Evolutionary conservation across 2,113 vertebrate species (phyloP).

Genomic region (Emydura subglobosa): DNA sequence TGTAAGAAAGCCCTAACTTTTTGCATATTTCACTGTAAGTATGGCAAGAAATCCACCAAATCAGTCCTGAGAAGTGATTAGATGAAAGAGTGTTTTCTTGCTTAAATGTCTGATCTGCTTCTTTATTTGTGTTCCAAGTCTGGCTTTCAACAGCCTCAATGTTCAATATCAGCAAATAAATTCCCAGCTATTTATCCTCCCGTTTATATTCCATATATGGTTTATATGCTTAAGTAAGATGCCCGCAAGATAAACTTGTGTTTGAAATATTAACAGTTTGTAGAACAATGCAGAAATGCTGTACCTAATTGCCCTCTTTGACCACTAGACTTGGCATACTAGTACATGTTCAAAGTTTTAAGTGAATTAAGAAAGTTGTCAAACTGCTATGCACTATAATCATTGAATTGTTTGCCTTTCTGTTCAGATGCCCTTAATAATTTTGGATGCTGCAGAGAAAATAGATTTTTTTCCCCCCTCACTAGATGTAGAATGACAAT

Average conservation of each 20-base stretch:
- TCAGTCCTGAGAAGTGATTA: neutral
- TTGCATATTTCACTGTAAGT: conserved; percentile 11
- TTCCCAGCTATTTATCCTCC: neutral
- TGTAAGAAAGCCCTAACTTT: neutral
- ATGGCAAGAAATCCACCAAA: neutral
- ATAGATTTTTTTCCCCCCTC: neutral
- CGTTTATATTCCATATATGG: neutral
- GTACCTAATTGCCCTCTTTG: neutral
- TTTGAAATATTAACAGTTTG: neutral
- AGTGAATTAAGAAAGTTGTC: neutral
- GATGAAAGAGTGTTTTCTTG: neutral
- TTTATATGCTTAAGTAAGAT: neutral
- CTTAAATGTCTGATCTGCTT: neutral
- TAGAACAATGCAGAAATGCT: neutral
- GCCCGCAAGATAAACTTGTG: neutral
- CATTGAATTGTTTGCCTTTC: neutral
- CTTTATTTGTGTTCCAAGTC: neutral
- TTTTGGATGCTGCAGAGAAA: neutral
- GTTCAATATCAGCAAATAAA: neutral
- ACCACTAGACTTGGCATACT: accelerated
- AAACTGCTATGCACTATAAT: neutral
- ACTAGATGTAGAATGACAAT: neutral
- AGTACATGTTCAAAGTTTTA: neutral
- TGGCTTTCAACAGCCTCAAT: neutral
- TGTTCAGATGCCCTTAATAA: neutral